Evolutionary conservation across 2,113 vertebrate species (phyloP).

Genomic region (Gallinago undulata): DNA sequence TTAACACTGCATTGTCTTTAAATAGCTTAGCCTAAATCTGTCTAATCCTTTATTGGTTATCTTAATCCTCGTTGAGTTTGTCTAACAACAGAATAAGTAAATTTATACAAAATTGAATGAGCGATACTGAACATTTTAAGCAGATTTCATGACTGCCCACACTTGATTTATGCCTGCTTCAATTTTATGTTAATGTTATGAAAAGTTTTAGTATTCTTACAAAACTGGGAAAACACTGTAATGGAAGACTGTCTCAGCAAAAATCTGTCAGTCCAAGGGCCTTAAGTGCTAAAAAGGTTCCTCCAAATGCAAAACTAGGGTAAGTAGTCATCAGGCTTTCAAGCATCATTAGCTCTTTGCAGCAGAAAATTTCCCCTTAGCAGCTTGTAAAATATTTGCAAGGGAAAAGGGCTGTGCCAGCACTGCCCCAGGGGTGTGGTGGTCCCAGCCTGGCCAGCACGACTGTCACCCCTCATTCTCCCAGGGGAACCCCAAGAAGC

Average conservation of each 20-base stretch:
- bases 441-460: background rate
- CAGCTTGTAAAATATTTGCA: background rate
- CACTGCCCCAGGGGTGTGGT: background rate
- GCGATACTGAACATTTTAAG: background rate
- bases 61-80: slow-evolving; percentile 9
- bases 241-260: background rate
- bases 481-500: background rate
- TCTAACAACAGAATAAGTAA: background rate
- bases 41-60: background rate
- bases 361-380: background rate
- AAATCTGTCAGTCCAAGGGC: background rate
- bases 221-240: background rate
- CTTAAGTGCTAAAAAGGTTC: background rate
- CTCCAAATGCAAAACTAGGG: background rate
- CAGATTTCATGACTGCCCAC: background rate
- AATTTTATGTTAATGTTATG: background rate
- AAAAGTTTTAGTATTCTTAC: background rate
- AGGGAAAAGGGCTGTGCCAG: background rate
- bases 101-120: background rate
- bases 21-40: slow-evolving; percentile 34
- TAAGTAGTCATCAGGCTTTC: background rate
- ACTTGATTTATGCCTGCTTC: background rate
- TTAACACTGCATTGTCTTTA: slow-evolving; percentile 25
- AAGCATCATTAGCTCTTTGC: background rate
- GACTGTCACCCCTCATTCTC: background rate